phyloP scores from a whole-genome alignment of 1,140 invertebrate genomes.

The Spodoptera litura region DNA sequence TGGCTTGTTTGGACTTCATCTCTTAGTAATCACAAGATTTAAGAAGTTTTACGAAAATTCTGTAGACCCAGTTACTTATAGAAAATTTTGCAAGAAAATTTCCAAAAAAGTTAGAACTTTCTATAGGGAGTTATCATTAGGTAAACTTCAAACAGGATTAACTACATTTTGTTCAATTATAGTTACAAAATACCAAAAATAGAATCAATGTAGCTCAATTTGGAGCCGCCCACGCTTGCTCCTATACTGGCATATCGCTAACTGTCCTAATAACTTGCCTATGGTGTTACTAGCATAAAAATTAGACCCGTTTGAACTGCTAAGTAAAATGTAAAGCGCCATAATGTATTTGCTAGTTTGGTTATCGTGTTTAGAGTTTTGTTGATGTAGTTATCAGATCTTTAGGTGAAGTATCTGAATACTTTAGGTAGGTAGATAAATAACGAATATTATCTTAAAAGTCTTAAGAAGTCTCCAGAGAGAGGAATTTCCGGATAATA shows the following conservation, averaged over 20 bases:
- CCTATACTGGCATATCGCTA: background rate
- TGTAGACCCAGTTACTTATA: too few relatives aligned
- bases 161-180: too few relatives aligned
- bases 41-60: background rate
- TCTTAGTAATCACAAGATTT: constrained; percentile 2
- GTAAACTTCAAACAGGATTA: too few relatives aligned
- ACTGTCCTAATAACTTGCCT: constrained; percentile 7
- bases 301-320: constrained; percentile 9
- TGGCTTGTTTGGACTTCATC: constrained; percentile 8
- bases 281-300: constrained; percentile 4
- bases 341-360: background rate
- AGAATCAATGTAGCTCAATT: constrained; percentile 6
- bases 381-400: constrained; percentile 1
- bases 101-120: too few relatives aligned
- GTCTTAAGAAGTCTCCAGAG: too few relatives aligned
- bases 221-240: constrained; percentile 3
- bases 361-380: background rate
- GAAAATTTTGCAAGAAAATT: too few relatives aligned
- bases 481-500: too few relatives aligned
- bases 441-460: too few relatives aligned
- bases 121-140: too few relatives aligned
- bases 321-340: constrained; percentile 17
- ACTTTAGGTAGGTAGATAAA: too few relatives aligned
- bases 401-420: background rate
- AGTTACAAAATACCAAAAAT: too few relatives aligned